phyloP scores from a whole-genome alignment of 53 echinoderm and acorn worm genomes.

The Henricia sp. region DNA sequence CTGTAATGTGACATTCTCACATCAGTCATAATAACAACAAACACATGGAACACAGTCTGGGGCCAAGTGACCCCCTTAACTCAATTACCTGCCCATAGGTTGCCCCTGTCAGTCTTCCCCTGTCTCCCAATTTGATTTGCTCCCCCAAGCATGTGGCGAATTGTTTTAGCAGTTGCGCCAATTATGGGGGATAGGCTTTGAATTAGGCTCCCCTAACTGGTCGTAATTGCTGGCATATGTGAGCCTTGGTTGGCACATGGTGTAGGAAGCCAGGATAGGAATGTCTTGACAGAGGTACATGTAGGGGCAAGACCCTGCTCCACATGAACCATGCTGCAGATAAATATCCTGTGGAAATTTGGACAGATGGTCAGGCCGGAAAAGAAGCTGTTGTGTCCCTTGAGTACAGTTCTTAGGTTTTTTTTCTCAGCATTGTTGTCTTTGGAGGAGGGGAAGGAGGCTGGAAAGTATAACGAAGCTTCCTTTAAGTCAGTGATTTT shows the following conservation, averaged over 20 bases:
- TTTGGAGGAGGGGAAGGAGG: no score
- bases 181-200: conserved; percentile 67
- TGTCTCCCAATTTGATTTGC: conserved; percentile 40
- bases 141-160: conserved; percentile 45
- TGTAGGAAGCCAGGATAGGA: no score
- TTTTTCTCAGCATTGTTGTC: no score
- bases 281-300: not conserved
- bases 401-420: no score
- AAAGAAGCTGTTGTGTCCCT: no score
- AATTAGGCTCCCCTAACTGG: conserved; percentile 59
- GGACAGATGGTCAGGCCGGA: no score
- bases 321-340: no score
- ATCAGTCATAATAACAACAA: conserved; percentile 20
- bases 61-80: conserved; percentile 20
- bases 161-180: conserved; percentile 75
- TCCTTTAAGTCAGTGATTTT: no score
- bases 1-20: conserved; percentile 18
- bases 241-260: conserved; percentile 5
- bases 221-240: conserved; percentile 55
- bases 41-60: conserved; percentile 14
- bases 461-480: no score
- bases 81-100: conserved; percentile 14
- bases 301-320: no score
- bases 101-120: conserved; percentile 14
- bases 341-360: no score